phyloP scores from a whole-genome alignment of 2,888 invertebrate species.

The Mechanitis messenoides region DNA sequence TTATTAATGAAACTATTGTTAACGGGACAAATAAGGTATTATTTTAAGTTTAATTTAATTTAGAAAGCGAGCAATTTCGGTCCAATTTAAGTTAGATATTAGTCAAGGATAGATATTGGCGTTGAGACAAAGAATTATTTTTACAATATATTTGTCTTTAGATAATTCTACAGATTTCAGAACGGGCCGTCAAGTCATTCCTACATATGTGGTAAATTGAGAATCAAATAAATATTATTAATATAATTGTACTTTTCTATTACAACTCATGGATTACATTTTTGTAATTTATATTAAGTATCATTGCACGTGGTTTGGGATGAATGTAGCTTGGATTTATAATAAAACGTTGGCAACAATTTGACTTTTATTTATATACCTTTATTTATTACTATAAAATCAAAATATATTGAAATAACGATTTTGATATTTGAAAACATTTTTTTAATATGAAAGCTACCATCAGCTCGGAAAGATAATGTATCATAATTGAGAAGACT shows the following conservation, averaged over 20 bases:
- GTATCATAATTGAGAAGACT: too few relatives aligned
- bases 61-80: constrained; percentile 45
- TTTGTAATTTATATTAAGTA: constrained; percentile 46
- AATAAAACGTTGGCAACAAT: constrained; percentile 58
- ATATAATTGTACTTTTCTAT: constrained; percentile 19
- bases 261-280: constrained; percentile 32
- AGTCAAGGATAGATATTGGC: constrained; percentile 28
- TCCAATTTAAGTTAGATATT: constrained; percentile 60
- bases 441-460: too few relatives aligned
- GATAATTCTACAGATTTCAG: background rate
- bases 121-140: constrained; percentile 9
- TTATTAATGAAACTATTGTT: constrained; percentile 26
- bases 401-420: too few relatives aligned
- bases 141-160: constrained; percentile 10
- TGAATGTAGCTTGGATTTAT: constrained; percentile 68
- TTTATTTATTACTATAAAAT: too few relatives aligned
- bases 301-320: constrained; percentile 72
- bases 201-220: too few relatives aligned
- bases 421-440: too few relatives aligned
- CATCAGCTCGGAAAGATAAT: too few relatives aligned
- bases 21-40: constrained; percentile 37
- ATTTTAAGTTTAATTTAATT: constrained; percentile 42
- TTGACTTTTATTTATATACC: constrained; percentile 30
- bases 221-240: too few relatives aligned
- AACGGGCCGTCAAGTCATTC: background rate